Base-by-base conservation (phyloP, 2,113 vertebrate species). In the Tursiops truncatus region DNA sequence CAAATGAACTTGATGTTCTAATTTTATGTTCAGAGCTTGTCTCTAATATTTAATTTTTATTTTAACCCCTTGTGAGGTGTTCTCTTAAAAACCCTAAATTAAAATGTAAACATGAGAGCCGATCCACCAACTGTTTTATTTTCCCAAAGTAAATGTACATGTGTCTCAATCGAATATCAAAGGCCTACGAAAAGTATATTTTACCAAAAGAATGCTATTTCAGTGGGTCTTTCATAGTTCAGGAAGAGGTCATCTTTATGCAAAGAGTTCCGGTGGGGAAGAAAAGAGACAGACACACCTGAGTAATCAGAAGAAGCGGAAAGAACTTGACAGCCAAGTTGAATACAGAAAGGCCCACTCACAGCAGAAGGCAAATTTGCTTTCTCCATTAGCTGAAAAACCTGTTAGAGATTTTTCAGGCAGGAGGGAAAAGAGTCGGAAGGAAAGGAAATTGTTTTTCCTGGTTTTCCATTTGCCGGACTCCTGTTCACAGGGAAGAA, bases 311-410 rank as follows among this genome's bases (percentile, higher is more conserved):
- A 80, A 4, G 2, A 73, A 89, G 56, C 63, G 86, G 80, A 47
- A 56, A 26, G 80, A 56, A 21, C n/a, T 56, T 0, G n/a, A 74
- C 33, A 76, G n/a, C 81, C 81, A 71, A 21, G 38, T 4, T 33
- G 81, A 87, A 68, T 41, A 68, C 47, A 79, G 70, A 93, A 63
- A 94, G 81, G 8, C 23, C 31, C 50, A n/a, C 83, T 80, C 79
- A 38, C 11, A 53, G 60, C 50, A 93, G 74, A 97, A 44, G 50
- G 63, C 71, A 95, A 89, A 95, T 95, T 65, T 76, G 68, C 92
- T 96, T 82, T 94, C 74, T 28, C 87, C 85, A 94, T 88, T 87
- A 92, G 89, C 77, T 87, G 56, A 92, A 93, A 76, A 95, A 89
- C 50, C 96, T 56, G 6, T 84, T 77, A 84, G 73, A 93, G 63